Percentiles rank a stretch among this genome's conserved stretches.
Evolutionary conservation across 1,140 invertebrate genomes (phyloP).

Genomic region (Drosophila grimshawi): DNA sequence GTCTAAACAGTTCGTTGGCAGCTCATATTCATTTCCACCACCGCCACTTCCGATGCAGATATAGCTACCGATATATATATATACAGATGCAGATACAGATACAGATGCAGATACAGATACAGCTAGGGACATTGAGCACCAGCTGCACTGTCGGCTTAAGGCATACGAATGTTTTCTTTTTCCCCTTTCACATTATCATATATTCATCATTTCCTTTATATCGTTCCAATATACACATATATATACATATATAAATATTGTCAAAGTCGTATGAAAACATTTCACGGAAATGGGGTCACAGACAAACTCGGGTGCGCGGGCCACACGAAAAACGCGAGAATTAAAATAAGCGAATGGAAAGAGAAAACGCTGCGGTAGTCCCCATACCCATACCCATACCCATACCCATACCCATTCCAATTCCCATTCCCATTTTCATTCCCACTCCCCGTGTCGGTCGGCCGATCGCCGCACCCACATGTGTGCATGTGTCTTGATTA

Average conservation of each 20-base stretch:
- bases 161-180: constrained; percentile 60
- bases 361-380: constrained; percentile 46
- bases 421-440: no score
- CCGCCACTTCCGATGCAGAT: constrained; percentile 13
- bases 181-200: constrained; percentile 36
- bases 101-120: constrained; percentile 3
- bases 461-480: constrained; percentile 79
- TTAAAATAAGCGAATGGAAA: constrained; percentile 75
- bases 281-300: constrained; percentile 78
- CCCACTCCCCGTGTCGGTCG: constrained; percentile 31
- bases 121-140: constrained; percentile 27
- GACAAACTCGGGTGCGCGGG: constrained; percentile 56
- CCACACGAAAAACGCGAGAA: constrained; percentile 54
- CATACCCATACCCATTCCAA: neutral
- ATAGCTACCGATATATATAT: neutral
- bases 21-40: constrained; percentile 54
- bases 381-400: constrained; percentile 38
- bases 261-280: constrained; percentile 69
- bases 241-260: constrained; percentile 54
- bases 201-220: constrained; percentile 39
- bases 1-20: constrained; percentile 60
- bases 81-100: neutral
- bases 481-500: constrained; percentile 32
- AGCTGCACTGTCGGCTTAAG: constrained; percentile 70
- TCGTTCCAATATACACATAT: neutral